A percentile compares a stretch with the other conserved stretches of the same genome.
Conservation (phyloP, 2,113 vertebrate species). For the Boulengeromyrus knoepffleri region DNA sequence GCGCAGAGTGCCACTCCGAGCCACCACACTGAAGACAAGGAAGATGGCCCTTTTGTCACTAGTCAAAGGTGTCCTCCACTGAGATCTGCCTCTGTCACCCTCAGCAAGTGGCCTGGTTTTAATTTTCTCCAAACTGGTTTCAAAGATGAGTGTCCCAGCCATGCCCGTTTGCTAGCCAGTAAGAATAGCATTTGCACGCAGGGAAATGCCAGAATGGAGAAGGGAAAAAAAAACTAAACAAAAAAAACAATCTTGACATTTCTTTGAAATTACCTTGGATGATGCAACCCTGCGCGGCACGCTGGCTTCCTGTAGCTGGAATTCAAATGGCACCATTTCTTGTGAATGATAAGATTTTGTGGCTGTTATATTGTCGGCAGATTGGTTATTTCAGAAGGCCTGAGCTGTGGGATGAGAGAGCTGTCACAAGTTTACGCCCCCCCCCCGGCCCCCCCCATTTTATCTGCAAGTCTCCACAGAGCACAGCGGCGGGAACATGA, state of each 20-base stretch:
- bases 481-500: neutral
- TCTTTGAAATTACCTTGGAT: constrained; percentile 3
- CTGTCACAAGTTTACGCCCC: neutral
- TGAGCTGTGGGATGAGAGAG: neutral
- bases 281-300: neutral
- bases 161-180: neutral
- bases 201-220: neutral
- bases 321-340: neutral
- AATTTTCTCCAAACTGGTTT: neutral
- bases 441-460: neutral
- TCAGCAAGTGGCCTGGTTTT: neutral
- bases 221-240: neutral
- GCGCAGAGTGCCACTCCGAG: neutral
- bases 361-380: neutral
- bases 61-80: neutral
- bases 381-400: constrained; percentile 4
- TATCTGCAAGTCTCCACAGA: neutral
- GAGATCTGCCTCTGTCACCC: neutral
- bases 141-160: neutral
- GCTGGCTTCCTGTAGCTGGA: neutral
- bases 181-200: neutral
- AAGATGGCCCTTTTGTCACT: neutral
- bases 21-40: neutral
- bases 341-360: constrained; percentile 7
- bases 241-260: constrained; percentile 8